Evolutionary conservation across 2,797 vertebrate species (phyloP).

Genomic region (Anguilla megastoma): DNA sequence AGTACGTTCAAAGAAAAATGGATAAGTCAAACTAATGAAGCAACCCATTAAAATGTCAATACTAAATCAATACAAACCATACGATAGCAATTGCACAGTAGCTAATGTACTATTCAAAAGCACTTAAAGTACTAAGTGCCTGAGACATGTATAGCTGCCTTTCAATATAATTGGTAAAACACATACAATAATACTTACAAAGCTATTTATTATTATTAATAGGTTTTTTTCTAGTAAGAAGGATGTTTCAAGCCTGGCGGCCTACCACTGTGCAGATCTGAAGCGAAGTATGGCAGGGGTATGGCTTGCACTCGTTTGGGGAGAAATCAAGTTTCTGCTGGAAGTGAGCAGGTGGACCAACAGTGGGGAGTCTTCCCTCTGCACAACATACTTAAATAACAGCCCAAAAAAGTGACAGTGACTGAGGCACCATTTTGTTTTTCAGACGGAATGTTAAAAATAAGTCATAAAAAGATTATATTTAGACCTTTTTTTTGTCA

Average conservation of each 20-base stretch:
- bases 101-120: neutral
- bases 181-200: neutral
- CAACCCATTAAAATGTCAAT: neutral
- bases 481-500: too few species aligned
- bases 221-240: neutral
- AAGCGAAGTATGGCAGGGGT: too few species aligned
- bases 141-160: neutral
- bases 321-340: too few species aligned
- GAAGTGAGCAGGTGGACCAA: too few species aligned
- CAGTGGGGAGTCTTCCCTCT: too few species aligned
- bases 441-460: too few species aligned
- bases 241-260: neutral
- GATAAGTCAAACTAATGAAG: neutral
- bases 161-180: neutral
- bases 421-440: too few species aligned
- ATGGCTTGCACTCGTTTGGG: too few species aligned
- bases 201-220: neutral
- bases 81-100: neutral
- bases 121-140: neutral
- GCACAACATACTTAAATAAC: too few species aligned
- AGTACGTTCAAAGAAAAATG: neutral
- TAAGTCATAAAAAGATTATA: too few species aligned
- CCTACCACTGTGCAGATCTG: too few species aligned
- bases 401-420: too few species aligned
- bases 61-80: neutral